Percentiles rank a stretch among this genome's conserved stretches.
Conservation (phyloP, 2,797 vertebrate genomes). For the Enteromius radiatus region DNA sequence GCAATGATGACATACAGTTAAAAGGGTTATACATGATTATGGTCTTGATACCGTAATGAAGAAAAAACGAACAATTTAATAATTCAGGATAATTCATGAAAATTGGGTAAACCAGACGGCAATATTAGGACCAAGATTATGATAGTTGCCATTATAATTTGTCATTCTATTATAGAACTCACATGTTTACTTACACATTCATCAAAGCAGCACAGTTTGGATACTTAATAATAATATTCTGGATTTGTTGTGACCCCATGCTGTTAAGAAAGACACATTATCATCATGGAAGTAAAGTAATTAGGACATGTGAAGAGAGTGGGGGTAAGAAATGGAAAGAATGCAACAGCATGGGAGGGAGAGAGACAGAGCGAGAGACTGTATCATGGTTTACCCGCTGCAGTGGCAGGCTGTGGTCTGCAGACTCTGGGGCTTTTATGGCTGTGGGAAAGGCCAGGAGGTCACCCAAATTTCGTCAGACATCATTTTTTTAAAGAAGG, state of each 20-base stretch:
- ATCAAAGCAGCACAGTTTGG: background rate
- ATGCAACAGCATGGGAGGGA: conserved; percentile 24
- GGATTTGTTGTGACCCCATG: conserved; percentile 14
- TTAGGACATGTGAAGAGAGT: conserved; percentile 20
- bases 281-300: conserved; percentile 27
- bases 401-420: conserved; percentile 45
- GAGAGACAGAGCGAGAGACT: conserved; percentile 38
- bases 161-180: background rate
- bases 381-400: conserved; percentile 49
- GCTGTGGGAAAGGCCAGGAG: conserved; percentile 69
- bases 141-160: background rate
- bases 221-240: background rate
- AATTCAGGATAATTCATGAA: background rate
- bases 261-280: conserved; percentile 40
- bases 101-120: background rate
- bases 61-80: background rate
- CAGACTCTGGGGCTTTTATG: conserved; percentile 60
- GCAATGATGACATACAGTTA: background rate
- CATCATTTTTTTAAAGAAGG: conserved; percentile 48
- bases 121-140: background rate
- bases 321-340: conserved; percentile 13
- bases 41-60: background rate
- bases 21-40: background rate
- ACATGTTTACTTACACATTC: background rate
- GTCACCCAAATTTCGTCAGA: conserved; percentile 67